A percentile compares a stretch with the other conserved stretches of the same genome.
Evolutionary conservation across 2,113 vertebrate genomes (phyloP).

Genomic region (Callipepla californica): DNA sequence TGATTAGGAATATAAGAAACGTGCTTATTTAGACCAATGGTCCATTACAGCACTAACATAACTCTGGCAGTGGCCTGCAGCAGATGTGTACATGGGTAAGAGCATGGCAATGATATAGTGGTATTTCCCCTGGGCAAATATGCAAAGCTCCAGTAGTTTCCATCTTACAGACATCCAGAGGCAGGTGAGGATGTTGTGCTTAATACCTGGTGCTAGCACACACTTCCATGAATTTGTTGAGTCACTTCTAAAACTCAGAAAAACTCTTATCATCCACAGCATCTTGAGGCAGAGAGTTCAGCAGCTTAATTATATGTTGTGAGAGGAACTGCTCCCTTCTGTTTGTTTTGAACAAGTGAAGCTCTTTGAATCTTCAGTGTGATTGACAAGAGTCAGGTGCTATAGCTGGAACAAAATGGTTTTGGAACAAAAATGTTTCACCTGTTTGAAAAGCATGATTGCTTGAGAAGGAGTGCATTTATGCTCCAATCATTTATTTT

Average conservation of each 20-base stretch:
- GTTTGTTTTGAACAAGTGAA: constrained; percentile 2
- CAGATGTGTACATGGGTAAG: not conserved
- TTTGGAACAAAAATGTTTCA: constrained; percentile 54
- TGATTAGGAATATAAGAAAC: constrained; percentile 5
- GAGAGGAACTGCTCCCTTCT: not conserved
- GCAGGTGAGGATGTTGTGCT: not conserved
- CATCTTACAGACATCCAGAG: not conserved
- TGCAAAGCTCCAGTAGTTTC: not conserved
- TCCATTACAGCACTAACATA: not conserved
- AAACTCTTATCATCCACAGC: not conserved
- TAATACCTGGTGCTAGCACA: not conserved
- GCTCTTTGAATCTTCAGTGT: constrained; percentile 20
- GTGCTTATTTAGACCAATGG: not conserved
- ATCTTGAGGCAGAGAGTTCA: not conserved
- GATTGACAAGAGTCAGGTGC: constrained; percentile 31
- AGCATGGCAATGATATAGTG: not conserved
- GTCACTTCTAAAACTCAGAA: not conserved
- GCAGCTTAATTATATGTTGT: constrained; percentile 8
- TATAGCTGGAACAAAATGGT: constrained; percentile 38
- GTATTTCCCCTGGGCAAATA: not conserved
- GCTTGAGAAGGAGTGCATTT: not conserved
- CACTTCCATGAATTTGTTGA: not conserved
- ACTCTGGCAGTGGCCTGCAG: not conserved
- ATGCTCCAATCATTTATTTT: not conserved
- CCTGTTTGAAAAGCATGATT: constrained; percentile 24